Percentiles rank a stretch among this genome's conserved stretches.
Conservation (phyloP, 1,140 invertebrate genomes). For the Stenopsyche tienmushanensis region DNA sequence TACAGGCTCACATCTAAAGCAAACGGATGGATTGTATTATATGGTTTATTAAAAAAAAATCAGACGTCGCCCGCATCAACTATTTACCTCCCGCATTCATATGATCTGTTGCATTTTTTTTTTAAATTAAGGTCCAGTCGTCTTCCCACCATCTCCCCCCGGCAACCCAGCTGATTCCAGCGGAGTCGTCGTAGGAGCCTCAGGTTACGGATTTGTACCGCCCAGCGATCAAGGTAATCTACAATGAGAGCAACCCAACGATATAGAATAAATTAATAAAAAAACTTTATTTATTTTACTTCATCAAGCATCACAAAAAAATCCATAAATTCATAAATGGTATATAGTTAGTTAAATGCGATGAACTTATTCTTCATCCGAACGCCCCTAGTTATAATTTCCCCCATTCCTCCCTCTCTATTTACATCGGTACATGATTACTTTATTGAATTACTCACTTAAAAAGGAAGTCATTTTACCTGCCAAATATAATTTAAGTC, state of each 20-base stretch:
- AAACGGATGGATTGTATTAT: not conserved
- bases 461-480: slow-evolving; percentile 21
- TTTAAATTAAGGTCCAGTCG: slow-evolving; percentile 72
- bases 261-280: slow-evolving; percentile 20
- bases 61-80: too few relatives aligned
- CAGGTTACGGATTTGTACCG: slow-evolving; percentile 73
- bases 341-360: too few relatives aligned
- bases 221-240: slow-evolving; percentile 60
- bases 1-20: not conserved
- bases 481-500: slow-evolving; percentile 20
- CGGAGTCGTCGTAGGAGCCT: slow-evolving; percentile 70
- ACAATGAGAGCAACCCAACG: slow-evolving; percentile 23
- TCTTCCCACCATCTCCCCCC: slow-evolving; percentile 67
- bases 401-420: too few relatives aligned
- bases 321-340: too few relatives aligned
- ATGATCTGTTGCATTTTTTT: too few relatives aligned
- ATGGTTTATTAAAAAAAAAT: too few relatives aligned
- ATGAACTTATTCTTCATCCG: too few relatives aligned
- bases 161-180: slow-evolving; percentile 64
- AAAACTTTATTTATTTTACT: too few relatives aligned
- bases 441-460: slow-evolving; percentile 15
- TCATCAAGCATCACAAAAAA: not conserved
- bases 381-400: too few relatives aligned
- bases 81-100: too few relatives aligned
- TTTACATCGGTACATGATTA: slow-evolving; percentile 12